phyloP scores from a whole-genome alignment of 2,797 vertebrate genomes.

The Fistularia commersonii region DNA sequence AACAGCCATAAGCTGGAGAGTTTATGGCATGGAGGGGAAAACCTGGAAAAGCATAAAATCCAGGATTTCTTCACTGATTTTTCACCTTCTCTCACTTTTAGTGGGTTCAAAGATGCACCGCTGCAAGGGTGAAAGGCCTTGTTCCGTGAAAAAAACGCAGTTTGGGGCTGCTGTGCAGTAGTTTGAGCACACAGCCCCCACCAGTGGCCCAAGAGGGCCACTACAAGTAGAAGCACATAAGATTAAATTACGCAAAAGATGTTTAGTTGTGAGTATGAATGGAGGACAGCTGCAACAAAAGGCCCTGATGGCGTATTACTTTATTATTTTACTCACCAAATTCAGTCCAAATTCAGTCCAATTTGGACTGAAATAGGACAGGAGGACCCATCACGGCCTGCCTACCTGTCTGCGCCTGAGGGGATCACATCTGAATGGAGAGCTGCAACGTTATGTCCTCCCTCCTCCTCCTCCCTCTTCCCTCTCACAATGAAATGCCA shows the following conservation, averaged over 20 bases:
- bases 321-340: no score
- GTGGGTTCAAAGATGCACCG: slow-evolving; percentile 1
- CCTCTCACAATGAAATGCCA: slow-evolving; percentile 34
- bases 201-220: slow-evolving; percentile 64
- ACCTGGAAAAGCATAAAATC: no score
- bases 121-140: slow-evolving; percentile 10
- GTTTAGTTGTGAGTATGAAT: background rate
- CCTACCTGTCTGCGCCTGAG: slow-evolving; percentile 32
- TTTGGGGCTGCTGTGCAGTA: background rate
- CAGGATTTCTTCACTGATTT: no score
- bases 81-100: no score
- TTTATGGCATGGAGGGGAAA: no score
- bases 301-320: no score
- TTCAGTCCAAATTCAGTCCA: no score
- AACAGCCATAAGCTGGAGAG: no score
- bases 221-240: slow-evolving; percentile 10
- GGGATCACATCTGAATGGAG: slow-evolving; percentile 35
- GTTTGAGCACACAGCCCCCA: slow-evolving; percentile 58
- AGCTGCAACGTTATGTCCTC: slow-evolving; percentile 1
- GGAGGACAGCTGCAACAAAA: no score
- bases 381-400: slow-evolving; percentile 19
- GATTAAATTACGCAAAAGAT: background rate
- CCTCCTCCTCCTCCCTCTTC: background rate
- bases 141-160: no score
- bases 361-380: no score